A percentile compares a stretch with the other conserved stretches of the same genome.
phyloP scores from a whole-genome alignment of 37 sponge, comb jelly and placozoan genomes.

The Hormiphora californensis region DNA sequence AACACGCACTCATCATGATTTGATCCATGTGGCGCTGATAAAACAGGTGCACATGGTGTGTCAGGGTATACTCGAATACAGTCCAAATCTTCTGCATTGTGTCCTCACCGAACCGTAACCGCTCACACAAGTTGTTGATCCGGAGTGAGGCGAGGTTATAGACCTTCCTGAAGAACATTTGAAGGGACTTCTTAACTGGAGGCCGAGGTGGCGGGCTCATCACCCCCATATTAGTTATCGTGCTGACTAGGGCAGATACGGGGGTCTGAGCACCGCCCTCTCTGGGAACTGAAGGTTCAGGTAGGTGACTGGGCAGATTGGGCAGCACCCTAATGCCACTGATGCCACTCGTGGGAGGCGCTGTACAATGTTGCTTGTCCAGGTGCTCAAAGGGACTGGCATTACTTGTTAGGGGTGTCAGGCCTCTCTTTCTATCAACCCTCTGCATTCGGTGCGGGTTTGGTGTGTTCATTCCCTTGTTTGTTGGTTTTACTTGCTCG shows the following conservation, averaged over 20 bases:
- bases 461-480: constrained; percentile 4
- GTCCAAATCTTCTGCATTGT: constrained; percentile 36
- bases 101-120: neutral
- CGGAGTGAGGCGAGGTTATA: constrained; percentile 38
- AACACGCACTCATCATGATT: constrained; percentile 21
- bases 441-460: neutral
- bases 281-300: neutral
- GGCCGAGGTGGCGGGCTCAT: constrained; percentile 50
- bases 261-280: constrained; percentile 36
- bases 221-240: constrained; percentile 34
- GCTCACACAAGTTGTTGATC: constrained; percentile 16
- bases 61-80: constrained; percentile 26
- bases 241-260: constrained; percentile 25
- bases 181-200: constrained; percentile 2
- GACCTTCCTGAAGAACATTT: constrained; percentile 53
- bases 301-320: neutral
- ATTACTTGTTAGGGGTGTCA: neutral
- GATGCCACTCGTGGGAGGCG: neutral
- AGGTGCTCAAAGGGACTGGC: constrained; percentile 43
- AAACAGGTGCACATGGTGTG: constrained; percentile 22
- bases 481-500: constrained; percentile 27
- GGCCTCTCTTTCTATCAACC: constrained; percentile 33
- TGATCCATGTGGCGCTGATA: constrained; percentile 35
- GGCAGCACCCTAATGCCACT: neutral
- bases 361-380: constrained; percentile 17